Evolutionary conservation across 2,888 invertebrate genomes (phyloP), one percentile per base, ranked within the genome.

Genomic region (Stegophylla sp.): DNA sequence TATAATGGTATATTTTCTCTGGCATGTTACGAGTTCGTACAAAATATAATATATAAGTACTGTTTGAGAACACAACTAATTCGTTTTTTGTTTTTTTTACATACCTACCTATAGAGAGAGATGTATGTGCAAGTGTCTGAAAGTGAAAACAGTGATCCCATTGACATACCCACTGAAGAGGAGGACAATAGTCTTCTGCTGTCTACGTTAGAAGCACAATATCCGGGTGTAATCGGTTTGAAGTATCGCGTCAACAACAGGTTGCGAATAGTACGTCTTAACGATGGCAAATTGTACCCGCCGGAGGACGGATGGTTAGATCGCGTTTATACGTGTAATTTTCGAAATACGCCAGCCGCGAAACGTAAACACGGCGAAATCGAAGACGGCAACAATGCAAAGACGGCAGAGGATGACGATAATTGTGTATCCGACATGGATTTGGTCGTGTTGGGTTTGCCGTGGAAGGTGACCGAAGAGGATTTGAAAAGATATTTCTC

Each of bases 401-500:
- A n/a, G n/a, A n/a, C n/a, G n/a, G n/a, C n/a, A 87, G 97, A 98
- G 89, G 89, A 92, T 86, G 92, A 93, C 87, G 97, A 98, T 89
- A 96, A 96, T 51, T 97, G 97, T 88, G 91, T 96, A 79, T 92
- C 97, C 87, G 97, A 97, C 87, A 95, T 97, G 82, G 99, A 99
- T 88, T 90, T 99, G 85, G 98, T 99, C 87, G 98, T 99, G 67
- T 91, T 99, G 82, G 98, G 98, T 48, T 88, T 99, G 84, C 97
- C 98, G 67, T 99, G 97, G 97, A 98, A 98, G 88, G 96, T 97
- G 10, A 94, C 94, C 1, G 98, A 98, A 87, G 96, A 97, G 85
- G 95, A 97, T 86, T 91, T 99, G 83, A 91, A 95, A 84, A 94
- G 95, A 86, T 98, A 99, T 88, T 99, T 99, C 88, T 96, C 97